These are phyloP conservation scores for Ladona fulva DNA, from an alignment of 1,140 invertebrate species.

Conservation along the genomic window DNA sequence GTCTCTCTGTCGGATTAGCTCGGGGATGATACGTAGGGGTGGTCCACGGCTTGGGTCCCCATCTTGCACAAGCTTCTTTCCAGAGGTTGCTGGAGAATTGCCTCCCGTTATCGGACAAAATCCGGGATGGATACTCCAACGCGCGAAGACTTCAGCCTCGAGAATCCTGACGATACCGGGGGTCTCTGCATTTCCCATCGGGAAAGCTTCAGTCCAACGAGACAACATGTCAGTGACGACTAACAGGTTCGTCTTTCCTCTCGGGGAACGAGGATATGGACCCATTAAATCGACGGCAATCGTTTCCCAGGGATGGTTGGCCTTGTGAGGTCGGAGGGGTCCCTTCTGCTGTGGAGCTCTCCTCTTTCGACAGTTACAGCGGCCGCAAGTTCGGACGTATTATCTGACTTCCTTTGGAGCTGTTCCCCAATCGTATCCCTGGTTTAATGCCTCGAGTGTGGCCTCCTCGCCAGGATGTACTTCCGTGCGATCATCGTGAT, in stretches of 20 bases:
- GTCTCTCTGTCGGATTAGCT: too few relatives aligned
- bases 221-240: constrained; percentile 26
- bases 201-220: constrained; percentile 26
- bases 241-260: too few relatives aligned
- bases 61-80: constrained; percentile 12
- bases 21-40: constrained; percentile 28
- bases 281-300: too few relatives aligned
- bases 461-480: not conserved
- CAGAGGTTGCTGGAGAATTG: constrained; percentile 24
- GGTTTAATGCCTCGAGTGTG: not conserved
- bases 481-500: not conserved
- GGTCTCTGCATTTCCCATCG: constrained; percentile 21
- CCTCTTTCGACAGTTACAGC: not conserved
- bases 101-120: too few relatives aligned
- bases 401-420: not conserved
- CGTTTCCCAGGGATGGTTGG: too few relatives aligned
- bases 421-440: not conserved
- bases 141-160: too few relatives aligned
- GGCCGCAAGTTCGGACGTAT: not conserved
- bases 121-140: too few relatives aligned
- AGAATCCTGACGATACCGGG: too few relatives aligned
- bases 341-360: not conserved
- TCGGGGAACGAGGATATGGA: too few relatives aligned
- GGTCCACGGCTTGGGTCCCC: constrained; percentile 23
- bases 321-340: not conserved